Evolutionary conservation across 2,113 vertebrate genomes (phyloP).

Genomic region (Aldabrachelys gigantea): DNA sequence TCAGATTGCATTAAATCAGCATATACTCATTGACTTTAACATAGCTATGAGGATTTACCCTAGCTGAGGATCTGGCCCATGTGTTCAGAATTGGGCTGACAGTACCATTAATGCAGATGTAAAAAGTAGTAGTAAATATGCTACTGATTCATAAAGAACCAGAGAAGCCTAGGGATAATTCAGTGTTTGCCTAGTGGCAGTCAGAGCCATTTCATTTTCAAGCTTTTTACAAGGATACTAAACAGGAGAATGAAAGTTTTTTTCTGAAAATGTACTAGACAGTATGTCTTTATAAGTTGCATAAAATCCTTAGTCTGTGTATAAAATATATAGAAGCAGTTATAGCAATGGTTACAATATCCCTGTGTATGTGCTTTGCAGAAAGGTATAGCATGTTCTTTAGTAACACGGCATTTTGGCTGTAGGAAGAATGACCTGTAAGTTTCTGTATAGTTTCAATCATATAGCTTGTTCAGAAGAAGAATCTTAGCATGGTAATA

Average conservation of each 20-base stretch:
- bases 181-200: background rate
- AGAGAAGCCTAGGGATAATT: background rate
- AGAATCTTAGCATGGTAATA: background rate
- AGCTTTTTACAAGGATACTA: background rate
- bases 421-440: background rate
- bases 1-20: background rate
- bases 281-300: background rate
- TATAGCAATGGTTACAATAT: background rate
- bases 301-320: background rate
- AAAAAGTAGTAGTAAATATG: background rate
- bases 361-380: background rate
- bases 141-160: constrained; percentile 6
- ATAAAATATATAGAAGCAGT: background rate
- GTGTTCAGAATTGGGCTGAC: background rate
- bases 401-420: background rate
- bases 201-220: constrained; percentile 12
- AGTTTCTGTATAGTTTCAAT: background rate
- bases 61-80: background rate
- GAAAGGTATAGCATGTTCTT: background rate
- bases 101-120: background rate
- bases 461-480: background rate
- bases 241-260: background rate
- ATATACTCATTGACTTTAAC: background rate
- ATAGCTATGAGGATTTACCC: background rate
- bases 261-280: background rate